Conservation (phyloP, 2,797 vertebrate genomes). For the Pelodytes ibericus region DNA sequence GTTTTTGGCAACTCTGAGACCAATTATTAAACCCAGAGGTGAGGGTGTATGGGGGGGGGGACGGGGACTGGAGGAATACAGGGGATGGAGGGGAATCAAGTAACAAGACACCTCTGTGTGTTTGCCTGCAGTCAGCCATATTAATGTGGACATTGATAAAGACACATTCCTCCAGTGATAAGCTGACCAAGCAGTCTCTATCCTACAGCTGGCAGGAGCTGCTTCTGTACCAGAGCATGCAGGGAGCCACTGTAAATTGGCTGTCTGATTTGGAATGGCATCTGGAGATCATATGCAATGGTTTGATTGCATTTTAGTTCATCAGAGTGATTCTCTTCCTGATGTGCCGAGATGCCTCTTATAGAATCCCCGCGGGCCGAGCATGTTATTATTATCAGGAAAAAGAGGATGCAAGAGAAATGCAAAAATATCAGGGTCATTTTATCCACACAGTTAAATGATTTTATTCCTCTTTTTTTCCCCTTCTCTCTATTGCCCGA, state of each 20-base stretch:
- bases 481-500: background rate
- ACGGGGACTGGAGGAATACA: no score
- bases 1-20: slow-evolving; percentile 24
- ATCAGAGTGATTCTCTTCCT: slow-evolving; percentile 36
- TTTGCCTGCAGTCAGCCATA: slow-evolving; percentile 35
- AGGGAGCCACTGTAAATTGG: slow-evolving; percentile 27
- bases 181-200: slow-evolving; percentile 11
- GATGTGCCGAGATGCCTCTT: slow-evolving; percentile 12
- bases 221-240: background rate
- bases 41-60: no score
- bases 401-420: slow-evolving; percentile 1
- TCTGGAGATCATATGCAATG: slow-evolving; percentile 25
- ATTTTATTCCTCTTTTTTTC: background rate
- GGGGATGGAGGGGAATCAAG: background rate
- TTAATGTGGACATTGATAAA: slow-evolving; percentile 36
- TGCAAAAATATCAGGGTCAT: slow-evolving; percentile 17
- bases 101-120: background rate
- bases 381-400: background rate
- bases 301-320: slow-evolving; percentile 41
- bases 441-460: slow-evolving; percentile 7
- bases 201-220: background rate
- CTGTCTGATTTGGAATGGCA: slow-evolving; percentile 30
- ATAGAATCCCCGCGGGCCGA: background rate
- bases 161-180: slow-evolving; percentile 11
- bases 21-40: slow-evolving; percentile 25